Percentiles rank a stretch among this genome's conserved stretches.
phyloP scores from a whole-genome alignment of 2,888 invertebrate species.

The Drosophila sordidula region DNA sequence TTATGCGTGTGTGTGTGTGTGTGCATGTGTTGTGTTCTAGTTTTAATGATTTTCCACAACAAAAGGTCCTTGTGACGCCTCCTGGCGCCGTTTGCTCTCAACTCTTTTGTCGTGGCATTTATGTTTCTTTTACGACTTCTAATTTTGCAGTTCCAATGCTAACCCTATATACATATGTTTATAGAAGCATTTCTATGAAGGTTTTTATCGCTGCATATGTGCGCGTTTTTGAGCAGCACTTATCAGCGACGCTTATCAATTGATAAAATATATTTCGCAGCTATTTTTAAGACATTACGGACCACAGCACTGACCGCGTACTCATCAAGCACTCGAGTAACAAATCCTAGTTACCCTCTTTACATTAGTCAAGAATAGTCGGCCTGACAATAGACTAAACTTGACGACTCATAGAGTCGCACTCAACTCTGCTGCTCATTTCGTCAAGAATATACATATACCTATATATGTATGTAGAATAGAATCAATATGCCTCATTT shows the following conservation, averaged over 20 bases:
- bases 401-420: neutral
- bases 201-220: slow-evolving; percentile 13
- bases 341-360: neutral
- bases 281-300: slow-evolving; percentile 37
- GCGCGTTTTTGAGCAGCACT: slow-evolving; percentile 19
- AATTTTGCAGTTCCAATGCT: slow-evolving; percentile 13
- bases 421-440: too few species aligned
- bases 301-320: neutral
- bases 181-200: neutral
- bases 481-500: too few species aligned
- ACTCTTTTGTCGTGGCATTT: slow-evolving; percentile 17
- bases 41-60: slow-evolving; percentile 78
- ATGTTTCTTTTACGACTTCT: slow-evolving; percentile 26
- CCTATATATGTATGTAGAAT: too few species aligned
- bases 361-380: neutral
- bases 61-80: slow-evolving; percentile 69
- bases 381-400: neutral
- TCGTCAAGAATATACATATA: neutral
- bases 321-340: neutral
- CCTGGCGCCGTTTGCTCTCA: slow-evolving; percentile 68
- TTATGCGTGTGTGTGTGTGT: neutral
- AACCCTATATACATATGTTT: slow-evolving; percentile 4
- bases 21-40: slow-evolving; percentile 58
- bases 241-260: slow-evolving; percentile 55
- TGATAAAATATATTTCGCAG: slow-evolving; percentile 40